A percentile compares a stretch with the other conserved stretches of the same genome.
phyloP scores from a whole-genome alignment of 1,140 invertebrate species.

The Chelonus insularis region DNA sequence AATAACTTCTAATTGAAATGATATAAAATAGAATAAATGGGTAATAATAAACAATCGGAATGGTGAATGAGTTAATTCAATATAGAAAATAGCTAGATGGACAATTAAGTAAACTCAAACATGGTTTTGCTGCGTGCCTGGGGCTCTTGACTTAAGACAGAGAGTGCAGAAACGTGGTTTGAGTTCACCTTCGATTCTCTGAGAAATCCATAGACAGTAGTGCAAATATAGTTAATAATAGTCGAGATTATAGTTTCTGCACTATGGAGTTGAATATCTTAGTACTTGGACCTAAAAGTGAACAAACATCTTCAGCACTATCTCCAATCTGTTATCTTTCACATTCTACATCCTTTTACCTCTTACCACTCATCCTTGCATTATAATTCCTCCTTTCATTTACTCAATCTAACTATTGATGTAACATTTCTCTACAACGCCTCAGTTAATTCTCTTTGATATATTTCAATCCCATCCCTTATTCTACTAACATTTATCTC shows the following conservation, averaged over 20 bases:
- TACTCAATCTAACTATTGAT: neutral
- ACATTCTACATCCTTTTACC: too few relatives aligned
- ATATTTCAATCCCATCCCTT: neutral
- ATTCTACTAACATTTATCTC: neutral
- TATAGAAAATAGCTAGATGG: neutral
- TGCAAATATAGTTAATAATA: conserved; percentile 44
- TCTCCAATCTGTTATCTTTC: neutral
- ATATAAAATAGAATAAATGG: too few relatives aligned
- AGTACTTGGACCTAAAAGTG: conserved; percentile 25
- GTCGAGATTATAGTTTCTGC: conserved; percentile 43
- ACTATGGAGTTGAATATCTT: conserved; percentile 33
- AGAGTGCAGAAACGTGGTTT: conserved; percentile 5
- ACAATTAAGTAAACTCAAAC: conserved; percentile 4
- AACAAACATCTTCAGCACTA: conserved; percentile 27
- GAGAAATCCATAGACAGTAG: conserved; percentile 30
- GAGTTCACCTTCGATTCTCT: conserved; percentile 35
- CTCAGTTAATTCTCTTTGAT: conserved; percentile 11
- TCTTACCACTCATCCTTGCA: too few relatives aligned
- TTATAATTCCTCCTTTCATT: conserved; percentile 24
- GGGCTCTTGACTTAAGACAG: neutral
- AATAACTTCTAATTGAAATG: too few relatives aligned
- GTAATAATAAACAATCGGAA: too few relatives aligned
- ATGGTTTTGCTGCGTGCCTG: neutral
- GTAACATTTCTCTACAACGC: neutral
- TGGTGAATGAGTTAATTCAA: too few relatives aligned